These are phyloP conservation scores for Cephalopachus bancanus DNA, from an alignment of 2,797 vertebrate genomes.

Conservation along the genomic window DNA sequence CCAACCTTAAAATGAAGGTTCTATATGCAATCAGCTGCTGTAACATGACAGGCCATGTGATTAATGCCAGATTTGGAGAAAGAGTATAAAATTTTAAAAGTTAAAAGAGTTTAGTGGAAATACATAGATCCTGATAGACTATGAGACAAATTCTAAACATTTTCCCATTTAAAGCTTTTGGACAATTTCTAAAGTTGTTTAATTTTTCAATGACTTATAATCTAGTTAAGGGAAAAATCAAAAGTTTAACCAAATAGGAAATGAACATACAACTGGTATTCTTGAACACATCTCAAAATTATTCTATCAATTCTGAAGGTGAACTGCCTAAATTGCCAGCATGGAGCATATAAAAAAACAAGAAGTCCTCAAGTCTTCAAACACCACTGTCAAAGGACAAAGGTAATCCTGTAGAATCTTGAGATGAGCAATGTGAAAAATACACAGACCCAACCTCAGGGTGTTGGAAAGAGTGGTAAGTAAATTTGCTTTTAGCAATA, in stretches of 20 bases:
- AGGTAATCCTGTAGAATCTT: slow-evolving; percentile 30
- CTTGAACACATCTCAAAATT: slow-evolving; percentile 56
- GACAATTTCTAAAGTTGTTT: slow-evolving; percentile 26
- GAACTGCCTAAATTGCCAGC: background rate
- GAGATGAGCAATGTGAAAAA: slow-evolving; percentile 8
- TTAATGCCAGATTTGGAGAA: slow-evolving; percentile 39
- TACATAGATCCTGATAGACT: background rate
- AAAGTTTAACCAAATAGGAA: slow-evolving; percentile 50
- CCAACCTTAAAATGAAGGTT: slow-evolving; percentile 4
- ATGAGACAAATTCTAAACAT: slow-evolving; percentile 13
- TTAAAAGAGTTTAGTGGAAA: background rate
- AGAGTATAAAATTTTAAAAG: slow-evolving; percentile 31
- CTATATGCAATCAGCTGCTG: background rate
- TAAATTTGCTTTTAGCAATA: slow-evolving; percentile 31
- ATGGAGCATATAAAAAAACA: slow-evolving; percentile 12
- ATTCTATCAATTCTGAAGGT: slow-evolving; percentile 49
- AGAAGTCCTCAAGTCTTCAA: background rate
- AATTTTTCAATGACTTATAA: background rate
- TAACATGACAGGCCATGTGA: background rate
- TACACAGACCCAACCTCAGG: background rate
- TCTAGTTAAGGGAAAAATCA: slow-evolving; percentile 34
- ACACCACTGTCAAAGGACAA: slow-evolving; percentile 31
- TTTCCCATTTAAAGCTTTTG: slow-evolving; percentile 3
- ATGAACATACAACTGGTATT: slow-evolving; percentile 26
- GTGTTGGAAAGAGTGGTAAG: slow-evolving; percentile 6